A percentile compares a stretch with the other conserved stretches of the same genome.
Evolutionary conservation across 2,888 invertebrate species (phyloP).

Genomic region (Salticus scenicus): DNA sequence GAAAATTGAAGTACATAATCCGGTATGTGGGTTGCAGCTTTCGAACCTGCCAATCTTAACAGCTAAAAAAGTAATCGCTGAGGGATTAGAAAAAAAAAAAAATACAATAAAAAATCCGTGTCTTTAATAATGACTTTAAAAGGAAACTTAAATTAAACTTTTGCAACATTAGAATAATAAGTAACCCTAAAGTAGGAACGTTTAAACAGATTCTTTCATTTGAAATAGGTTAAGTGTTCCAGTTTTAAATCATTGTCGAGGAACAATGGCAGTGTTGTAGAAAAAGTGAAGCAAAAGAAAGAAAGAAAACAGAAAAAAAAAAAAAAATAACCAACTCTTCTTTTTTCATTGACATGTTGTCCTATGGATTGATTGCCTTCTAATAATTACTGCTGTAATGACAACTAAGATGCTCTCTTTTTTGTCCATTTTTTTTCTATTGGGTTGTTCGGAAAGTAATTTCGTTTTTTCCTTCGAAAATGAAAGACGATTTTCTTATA

Average conservation of each 20-base stretch:
- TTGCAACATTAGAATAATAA: neutral
- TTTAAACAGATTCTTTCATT: neutral
- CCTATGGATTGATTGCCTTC: neutral
- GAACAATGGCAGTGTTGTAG: neutral
- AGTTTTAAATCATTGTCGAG: slow-evolving; percentile 1
- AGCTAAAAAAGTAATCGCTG: too few species aligned
- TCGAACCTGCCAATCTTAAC: too few species aligned
- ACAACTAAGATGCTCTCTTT: neutral
- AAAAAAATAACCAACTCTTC: too few species aligned
- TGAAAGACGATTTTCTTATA: too few species aligned
- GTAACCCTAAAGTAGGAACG: too few species aligned
- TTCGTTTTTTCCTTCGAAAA: too few species aligned
- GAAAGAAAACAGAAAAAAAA: too few species aligned
- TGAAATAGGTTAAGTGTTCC: slow-evolving; percentile 1
- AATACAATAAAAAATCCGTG: neutral
- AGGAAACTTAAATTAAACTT: neutral
- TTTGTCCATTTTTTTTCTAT: too few species aligned
- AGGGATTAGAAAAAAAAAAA: too few species aligned
- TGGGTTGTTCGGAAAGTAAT: too few species aligned
- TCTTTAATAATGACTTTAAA: neutral
- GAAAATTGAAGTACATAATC: too few species aligned
- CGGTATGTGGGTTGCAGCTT: too few species aligned
- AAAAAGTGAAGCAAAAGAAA: slow-evolving; percentile 1
- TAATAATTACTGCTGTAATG: neutral
- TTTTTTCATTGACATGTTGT: neutral